Evolutionary conservation across 2,888 invertebrate genomes (phyloP), one percentile per base, ranked within the genome.

Genomic region (Lasioglossum leucozonium): DNA sequence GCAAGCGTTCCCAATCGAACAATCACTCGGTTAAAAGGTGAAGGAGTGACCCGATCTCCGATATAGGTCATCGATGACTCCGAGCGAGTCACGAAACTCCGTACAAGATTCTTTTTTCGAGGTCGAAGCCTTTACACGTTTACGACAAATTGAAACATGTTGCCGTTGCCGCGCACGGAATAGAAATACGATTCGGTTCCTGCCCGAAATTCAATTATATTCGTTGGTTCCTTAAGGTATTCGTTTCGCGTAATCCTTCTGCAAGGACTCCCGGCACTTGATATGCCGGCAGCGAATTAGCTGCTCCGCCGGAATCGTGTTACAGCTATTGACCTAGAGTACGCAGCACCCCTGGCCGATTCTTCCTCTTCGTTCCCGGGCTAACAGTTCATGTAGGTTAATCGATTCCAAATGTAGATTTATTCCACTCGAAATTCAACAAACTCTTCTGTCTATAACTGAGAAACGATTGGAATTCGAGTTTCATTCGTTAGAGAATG

Each of bases 301-400:
- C 80, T n/a, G 74, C 77, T 77, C 77, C 71, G 69, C 72, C 71
- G 80, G 84, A 80, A 80, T 80, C 85, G 74, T 80, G 84, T 83
- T 84, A 84, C 85, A 85, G 84, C 84, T 80, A 84, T 85, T 85
- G 85, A 85, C 85, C 85, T 73, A 85, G 77, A 84, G 85, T 80
- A 65, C 73, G 72, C 55, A 74, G 80, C 80, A 80, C 79, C 76
- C 58, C 34, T 30, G 75, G 76, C 47, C 73, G 67, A 72, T 67
- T 72, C 77, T 47, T 82, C 76, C 81, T 72, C 58, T 73, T 40
- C 47, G 67, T 58, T 40, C 47, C 62, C 71, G 62, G 62, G 77
- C 42, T 47, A 34, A n/a, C 13, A 58, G 65, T 80, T 67, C 55
- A 76, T 74, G 67, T 82, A 74, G 78, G 81, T 78, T 69, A 82